These are phyloP conservation scores for Tenthredo amoena DNA, from an alignment of 2,888 invertebrate species.

Conservation along the genomic window DNA sequence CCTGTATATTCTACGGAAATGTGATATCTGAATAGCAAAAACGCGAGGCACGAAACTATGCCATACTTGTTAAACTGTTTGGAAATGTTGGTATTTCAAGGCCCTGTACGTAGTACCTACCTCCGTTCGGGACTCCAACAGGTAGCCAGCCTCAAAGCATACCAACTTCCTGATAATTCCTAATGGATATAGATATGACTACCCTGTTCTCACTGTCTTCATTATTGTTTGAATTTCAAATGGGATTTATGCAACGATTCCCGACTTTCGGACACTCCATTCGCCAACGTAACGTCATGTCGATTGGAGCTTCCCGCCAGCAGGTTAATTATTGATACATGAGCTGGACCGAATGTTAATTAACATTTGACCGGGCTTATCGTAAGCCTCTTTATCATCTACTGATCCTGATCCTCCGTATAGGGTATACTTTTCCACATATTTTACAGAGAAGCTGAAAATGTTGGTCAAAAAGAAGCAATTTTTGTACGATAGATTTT, in stretches of 20 bases:
- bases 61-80: constrained; percentile 52
- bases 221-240: not conserved
- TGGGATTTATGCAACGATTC: not conserved
- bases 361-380: not conserved
- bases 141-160: constrained; percentile 49
- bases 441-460: not conserved
- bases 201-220: not conserved
- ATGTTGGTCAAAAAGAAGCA: not conserved
- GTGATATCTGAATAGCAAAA: constrained; percentile 39
- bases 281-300: constrained; percentile 7
- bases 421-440: not conserved
- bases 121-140: constrained; percentile 37
- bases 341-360: not conserved
- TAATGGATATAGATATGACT: not conserved
- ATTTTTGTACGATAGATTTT: not conserved
- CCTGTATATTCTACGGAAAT: not conserved
- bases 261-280: not conserved
- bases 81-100: constrained; percentile 39
- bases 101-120: not conserved
- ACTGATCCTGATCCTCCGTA: not conserved
- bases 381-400: not conserved
- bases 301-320: not conserved
- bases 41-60: constrained; percentile 50
- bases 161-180: constrained; percentile 34
- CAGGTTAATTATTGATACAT: not conserved